Evolutionary conservation across 2,888 invertebrate genomes (phyloP).

Genomic region (Erynnis tages): DNA sequence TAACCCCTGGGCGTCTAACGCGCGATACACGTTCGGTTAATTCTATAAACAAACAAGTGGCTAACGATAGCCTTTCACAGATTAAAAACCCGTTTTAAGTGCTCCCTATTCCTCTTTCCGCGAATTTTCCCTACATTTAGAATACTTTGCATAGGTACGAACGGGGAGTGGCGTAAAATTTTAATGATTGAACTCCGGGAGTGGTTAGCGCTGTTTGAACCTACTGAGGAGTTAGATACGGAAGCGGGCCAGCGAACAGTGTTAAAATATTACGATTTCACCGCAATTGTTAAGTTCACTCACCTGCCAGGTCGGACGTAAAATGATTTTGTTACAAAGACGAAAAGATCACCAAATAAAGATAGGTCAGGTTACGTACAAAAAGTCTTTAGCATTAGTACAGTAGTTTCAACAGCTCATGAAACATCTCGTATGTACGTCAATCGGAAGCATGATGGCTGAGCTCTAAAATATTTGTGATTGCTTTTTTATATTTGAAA

Average conservation of each 20-base stretch:
- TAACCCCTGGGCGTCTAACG: constrained; percentile 21
- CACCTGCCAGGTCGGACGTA: too few species aligned
- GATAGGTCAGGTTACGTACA: too few species aligned
- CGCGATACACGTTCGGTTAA: constrained; percentile 29
- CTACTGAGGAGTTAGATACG: neutral
- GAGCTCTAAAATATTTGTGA: too few species aligned
- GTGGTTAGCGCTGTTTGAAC: constrained; percentile 5
- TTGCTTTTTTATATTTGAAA: too few species aligned
- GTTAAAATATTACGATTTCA: neutral
- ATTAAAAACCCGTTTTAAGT: constrained; percentile 29
- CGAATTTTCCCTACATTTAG: constrained; percentile 6
- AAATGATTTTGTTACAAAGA: too few species aligned
- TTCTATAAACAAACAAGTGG: constrained; percentile 32
- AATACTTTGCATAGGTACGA: constrained; percentile 4
- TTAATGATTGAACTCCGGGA: constrained; percentile 9
- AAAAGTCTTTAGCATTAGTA: too few species aligned
- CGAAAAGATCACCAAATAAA: too few species aligned
- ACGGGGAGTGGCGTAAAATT: constrained; percentile 7
- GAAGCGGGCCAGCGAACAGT: neutral
- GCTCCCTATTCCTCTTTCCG: constrained; percentile 3
- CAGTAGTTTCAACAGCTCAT: too few species aligned
- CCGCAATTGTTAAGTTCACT: too few species aligned
- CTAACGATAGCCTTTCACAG: constrained; percentile 28
- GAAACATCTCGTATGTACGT: too few species aligned
- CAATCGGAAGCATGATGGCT: too few species aligned